Evolutionary conservation across 2,797 vertebrate genomes (phyloP).

Genomic region (Danio tinwini): DNA sequence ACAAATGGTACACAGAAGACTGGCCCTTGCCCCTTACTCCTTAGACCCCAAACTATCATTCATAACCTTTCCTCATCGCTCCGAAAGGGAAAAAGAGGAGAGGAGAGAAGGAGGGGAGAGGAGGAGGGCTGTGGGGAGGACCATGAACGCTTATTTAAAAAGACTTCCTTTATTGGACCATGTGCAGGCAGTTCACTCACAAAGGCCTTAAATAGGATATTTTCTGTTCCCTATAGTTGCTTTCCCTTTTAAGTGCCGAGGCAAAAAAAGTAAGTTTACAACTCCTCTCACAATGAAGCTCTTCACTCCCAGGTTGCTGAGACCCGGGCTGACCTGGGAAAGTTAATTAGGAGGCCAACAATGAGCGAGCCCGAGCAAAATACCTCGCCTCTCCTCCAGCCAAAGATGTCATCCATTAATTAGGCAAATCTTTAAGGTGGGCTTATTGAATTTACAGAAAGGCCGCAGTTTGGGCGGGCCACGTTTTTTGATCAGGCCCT

Average conservation of each 20-base stretch:
- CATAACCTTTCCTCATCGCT: constrained; percentile 81
- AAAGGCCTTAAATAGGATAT: constrained; percentile 99
- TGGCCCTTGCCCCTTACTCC: constrained; percentile 75
- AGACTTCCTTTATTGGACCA: constrained; percentile 90
- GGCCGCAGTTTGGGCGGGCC: constrained; percentile 93
- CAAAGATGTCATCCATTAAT: constrained; percentile 99
- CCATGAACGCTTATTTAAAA: constrained; percentile 88
- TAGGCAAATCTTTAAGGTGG: constrained; percentile 99
- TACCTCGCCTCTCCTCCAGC: constrained; percentile 99
- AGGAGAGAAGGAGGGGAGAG: constrained; percentile 66
- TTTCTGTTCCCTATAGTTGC: constrained; percentile 98
- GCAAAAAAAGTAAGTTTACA: constrained; percentile 99
- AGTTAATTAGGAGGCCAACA: constrained; percentile 99
- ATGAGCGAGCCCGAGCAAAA: constrained; percentile 99
- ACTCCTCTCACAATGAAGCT: constrained; percentile 97
- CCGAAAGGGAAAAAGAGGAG: constrained; percentile 62
- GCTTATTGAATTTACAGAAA: constrained; percentile 99
- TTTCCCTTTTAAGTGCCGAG: constrained; percentile 98
- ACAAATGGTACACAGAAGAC: constrained; percentile 81
- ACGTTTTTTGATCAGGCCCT: constrained; percentile 99
- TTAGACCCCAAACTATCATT: constrained; percentile 79
- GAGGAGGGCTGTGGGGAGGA: constrained; percentile 69
- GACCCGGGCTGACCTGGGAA: constrained; percentile 99
- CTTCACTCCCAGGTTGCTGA: constrained; percentile 99
- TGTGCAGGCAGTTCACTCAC: constrained; percentile 92